A percentile compares a stretch with the other conserved stretches of the same genome.
phyloP scores from a whole-genome alignment of 2,888 invertebrate species.

The Ferdinandea cuprea region DNA sequence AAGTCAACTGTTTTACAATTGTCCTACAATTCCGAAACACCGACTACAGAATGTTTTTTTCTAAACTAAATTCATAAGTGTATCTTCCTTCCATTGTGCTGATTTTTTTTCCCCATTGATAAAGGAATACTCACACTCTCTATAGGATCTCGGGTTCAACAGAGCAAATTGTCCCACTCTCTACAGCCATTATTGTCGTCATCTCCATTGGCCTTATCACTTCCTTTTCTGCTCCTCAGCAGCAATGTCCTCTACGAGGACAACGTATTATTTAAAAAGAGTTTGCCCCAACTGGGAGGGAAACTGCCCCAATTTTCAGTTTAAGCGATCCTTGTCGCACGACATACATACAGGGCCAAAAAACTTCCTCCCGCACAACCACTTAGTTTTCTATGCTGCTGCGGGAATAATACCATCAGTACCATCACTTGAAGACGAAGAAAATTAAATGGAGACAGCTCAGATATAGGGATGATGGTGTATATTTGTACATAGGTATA shows the following conservation, averaged over 20 bases:
- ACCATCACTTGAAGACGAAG: conserved; percentile 71
- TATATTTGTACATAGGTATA: conserved; percentile 33
- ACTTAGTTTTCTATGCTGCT: conserved; percentile 69
- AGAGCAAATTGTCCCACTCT: conserved; percentile 61
- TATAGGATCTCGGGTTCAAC: conserved; percentile 43
- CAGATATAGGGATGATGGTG: conserved; percentile 65
- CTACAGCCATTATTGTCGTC: conserved; percentile 67
- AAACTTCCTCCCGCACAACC: conserved; percentile 71
- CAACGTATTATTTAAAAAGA: conserved; percentile 62
- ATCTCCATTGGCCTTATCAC: conserved; percentile 74
- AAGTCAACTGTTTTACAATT: conserved; percentile 70
- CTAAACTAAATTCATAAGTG: conserved; percentile 58
- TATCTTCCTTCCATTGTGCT: conserved; percentile 43
- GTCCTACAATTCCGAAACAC: conserved; percentile 67
- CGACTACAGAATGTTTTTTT: conserved; percentile 43
- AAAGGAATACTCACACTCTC: conserved; percentile 54
- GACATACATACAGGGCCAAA: conserved; percentile 63
- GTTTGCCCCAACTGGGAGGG: conserved; percentile 42
- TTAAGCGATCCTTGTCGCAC: conserved; percentile 64
- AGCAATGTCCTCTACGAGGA: conserved; percentile 63
- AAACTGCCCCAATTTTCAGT: conserved; percentile 68
- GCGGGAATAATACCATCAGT: conserved; percentile 68
- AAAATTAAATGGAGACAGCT: conserved; percentile 73
- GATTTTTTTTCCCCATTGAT: conserved; percentile 33
- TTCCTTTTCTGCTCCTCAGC: conserved; percentile 62